These are phyloP conservation scores for Neelides folsomi DNA, from an alignment of 2,888 invertebrate species.

Conservation along the genomic window DNA sequence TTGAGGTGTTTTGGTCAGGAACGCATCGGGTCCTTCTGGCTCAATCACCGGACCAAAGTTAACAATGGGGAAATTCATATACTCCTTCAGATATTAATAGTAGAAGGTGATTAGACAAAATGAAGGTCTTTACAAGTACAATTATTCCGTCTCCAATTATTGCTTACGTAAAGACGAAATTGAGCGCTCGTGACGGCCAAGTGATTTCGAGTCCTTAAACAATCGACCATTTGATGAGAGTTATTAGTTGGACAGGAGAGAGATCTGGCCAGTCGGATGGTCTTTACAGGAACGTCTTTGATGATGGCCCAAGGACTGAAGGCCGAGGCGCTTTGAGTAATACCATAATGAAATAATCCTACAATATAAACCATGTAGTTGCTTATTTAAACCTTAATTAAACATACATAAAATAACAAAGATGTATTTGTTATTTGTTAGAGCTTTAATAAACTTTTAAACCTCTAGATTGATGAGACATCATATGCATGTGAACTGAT, in stretches of 20 bases:
- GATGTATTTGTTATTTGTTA: not conserved
- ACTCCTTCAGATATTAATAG: constrained; percentile 1
- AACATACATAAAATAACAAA: not conserved
- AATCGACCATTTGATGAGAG: constrained; percentile 14
- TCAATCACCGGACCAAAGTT: constrained; percentile 8
- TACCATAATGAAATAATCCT: constrained; percentile 14
- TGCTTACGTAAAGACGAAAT: not conserved
- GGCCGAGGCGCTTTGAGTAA: constrained; percentile 20
- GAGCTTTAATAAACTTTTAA: not conserved
- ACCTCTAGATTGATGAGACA: constrained; percentile 14
- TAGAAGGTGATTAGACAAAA: too few species aligned
- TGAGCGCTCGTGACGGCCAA: not conserved
- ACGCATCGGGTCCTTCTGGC: constrained; percentile 1
- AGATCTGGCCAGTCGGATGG: constrained; percentile 13
- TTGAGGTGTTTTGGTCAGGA: constrained; percentile 5
- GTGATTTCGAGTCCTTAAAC: constrained; percentile 15
- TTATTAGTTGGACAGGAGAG: constrained; percentile 18
- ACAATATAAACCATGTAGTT: not conserved
- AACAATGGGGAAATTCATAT: constrained; percentile 4
- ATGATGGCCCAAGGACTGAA: constrained; percentile 21
- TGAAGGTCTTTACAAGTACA: too few species aligned
- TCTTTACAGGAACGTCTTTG: constrained; percentile 16
- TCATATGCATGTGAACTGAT: constrained; percentile 12
- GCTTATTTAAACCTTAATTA: not conserved
- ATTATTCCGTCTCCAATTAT: too few species aligned